These are phyloP conservation scores for Tillus elongatus DNA, from an alignment of 2,888 invertebrate species.

Conservation along the genomic window DNA sequence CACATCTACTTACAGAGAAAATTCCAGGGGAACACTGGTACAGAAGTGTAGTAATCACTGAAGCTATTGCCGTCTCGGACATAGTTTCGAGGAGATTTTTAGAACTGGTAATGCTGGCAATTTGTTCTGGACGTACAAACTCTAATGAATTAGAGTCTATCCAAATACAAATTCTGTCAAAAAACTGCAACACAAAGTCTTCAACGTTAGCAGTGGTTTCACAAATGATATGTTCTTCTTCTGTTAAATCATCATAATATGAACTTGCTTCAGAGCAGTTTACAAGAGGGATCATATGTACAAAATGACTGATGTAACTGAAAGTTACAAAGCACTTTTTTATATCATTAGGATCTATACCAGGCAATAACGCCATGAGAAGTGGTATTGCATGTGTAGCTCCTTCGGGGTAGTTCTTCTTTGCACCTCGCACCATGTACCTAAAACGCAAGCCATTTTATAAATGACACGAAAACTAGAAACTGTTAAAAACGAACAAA, in stretches of 20 bases:
- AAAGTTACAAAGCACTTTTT: slow-evolving; percentile 67
- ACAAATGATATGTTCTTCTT: slow-evolving; percentile 66
- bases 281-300: slow-evolving; percentile 70
- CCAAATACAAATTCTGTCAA: slow-evolving; percentile 66
- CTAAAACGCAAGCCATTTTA: slow-evolving; percentile 16
- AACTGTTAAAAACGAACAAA: neutral
- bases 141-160: slow-evolving; percentile 64
- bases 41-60: slow-evolving; percentile 58
- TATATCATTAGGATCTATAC: slow-evolving; percentile 83
- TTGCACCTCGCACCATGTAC: slow-evolving; percentile 43
- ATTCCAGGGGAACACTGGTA: slow-evolving; percentile 62
- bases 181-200: slow-evolving; percentile 77
- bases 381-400: slow-evolving; percentile 74
- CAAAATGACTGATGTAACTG: slow-evolving; percentile 67
- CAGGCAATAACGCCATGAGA: slow-evolving; percentile 71
- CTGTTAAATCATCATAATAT: slow-evolving; percentile 59
- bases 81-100: slow-evolving; percentile 63
- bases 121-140: slow-evolving; percentile 56
- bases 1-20: slow-evolving; percentile 43
- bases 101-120: slow-evolving; percentile 44
- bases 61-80: slow-evolving; percentile 60
- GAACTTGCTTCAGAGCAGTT: slow-evolving; percentile 74
- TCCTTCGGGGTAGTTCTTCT: slow-evolving; percentile 60
- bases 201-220: slow-evolving; percentile 79
- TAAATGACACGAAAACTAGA: neutral